Conservation (phyloP, 2,888 invertebrate genomes). For the Brachycybe producta region DNA sequence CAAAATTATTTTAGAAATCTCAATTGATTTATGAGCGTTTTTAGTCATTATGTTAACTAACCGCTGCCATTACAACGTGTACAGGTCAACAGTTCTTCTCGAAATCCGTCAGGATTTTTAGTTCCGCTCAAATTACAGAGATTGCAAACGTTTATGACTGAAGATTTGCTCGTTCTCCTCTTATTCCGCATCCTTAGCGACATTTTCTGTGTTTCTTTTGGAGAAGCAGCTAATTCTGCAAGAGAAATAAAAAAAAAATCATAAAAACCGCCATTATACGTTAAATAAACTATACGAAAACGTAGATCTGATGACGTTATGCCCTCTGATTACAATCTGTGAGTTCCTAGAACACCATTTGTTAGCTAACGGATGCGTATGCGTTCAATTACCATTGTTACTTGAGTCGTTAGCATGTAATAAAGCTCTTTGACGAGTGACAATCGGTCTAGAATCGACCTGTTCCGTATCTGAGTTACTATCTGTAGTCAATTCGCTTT, state of each 20-base stretch:
- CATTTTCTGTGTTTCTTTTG: neutral
- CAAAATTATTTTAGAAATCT: no score
- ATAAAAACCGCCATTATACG: no score
- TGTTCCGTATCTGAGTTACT: neutral
- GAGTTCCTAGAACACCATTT: no score
- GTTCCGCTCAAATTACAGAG: neutral
- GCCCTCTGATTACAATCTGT: no score
- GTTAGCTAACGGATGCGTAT: no score
- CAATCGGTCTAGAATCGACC: neutral
- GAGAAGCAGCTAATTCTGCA: no score
- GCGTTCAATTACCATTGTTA: neutral
- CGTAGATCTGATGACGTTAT: no score
- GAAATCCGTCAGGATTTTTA: conserved; percentile 2
- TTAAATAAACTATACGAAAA: no score
- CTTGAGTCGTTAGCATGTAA: neutral
- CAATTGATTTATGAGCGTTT: neutral
- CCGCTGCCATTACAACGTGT: neutral
- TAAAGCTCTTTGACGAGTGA: neutral
- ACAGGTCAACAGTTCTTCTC: conserved; percentile 3
- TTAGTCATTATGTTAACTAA: neutral
- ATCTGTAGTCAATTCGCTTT: neutral
- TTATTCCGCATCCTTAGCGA: neutral
- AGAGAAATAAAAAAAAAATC: no score
- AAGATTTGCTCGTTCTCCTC: neutral
- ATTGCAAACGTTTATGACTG: no score